These are phyloP conservation scores for Thryonomys swinderianus DNA, from an alignment of 2,113 vertebrate genomes.

Conservation along the genomic window DNA sequence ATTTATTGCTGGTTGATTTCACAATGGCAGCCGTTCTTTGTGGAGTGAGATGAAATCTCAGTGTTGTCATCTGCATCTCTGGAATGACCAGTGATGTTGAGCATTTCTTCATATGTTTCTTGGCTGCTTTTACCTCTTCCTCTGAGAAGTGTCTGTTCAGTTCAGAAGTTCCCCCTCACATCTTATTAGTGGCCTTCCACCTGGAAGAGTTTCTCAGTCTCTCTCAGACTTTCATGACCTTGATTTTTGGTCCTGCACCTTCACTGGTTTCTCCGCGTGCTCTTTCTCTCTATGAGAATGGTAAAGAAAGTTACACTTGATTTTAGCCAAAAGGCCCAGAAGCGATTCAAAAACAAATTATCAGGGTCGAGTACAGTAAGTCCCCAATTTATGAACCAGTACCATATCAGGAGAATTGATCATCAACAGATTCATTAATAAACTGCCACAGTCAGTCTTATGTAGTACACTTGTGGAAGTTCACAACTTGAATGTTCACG, in stretches of 20 bases:
- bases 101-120: no score
- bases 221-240: not conserved
- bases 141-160: no score
- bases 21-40: no score
- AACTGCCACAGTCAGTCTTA: not conserved
- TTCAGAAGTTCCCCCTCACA: no score
- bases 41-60: no score
- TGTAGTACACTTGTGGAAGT: not conserved
- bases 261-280: not conserved
- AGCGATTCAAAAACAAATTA: not conserved
- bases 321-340: not conserved
- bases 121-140: no score
- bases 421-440: not conserved
- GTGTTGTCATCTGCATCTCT: no score
- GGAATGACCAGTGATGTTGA: no score
- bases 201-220: not conserved
- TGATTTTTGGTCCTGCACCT: not conserved
- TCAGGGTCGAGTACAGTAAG: not conserved
- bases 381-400: not conserved
- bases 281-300: not conserved
- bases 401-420: not conserved
- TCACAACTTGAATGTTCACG: not conserved
- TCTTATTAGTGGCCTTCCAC: not conserved
- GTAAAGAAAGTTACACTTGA: not conserved
- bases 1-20: no score